Base-by-base conservation (phyloP, 2,113 vertebrate genomes). In the Nymphicus hollandicus region DNA sequence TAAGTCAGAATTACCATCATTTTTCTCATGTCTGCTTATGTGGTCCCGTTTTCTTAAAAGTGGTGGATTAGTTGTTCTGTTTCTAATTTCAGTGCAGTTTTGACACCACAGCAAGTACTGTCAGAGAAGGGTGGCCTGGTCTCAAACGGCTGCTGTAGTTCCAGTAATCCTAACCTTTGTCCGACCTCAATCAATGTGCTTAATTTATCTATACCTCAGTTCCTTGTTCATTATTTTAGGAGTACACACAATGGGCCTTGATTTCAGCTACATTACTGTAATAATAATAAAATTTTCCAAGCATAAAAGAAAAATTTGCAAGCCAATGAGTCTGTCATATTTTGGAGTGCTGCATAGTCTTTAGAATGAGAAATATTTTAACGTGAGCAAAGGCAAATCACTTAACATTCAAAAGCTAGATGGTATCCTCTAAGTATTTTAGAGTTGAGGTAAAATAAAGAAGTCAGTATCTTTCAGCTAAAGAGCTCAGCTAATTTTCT, bases 241-340 rank as follows among this genome's bases (percentile, higher is more conserved):
- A 35, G 52, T 39, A 52, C 35, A 12, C 69, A n/a, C 77, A 74
- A 9, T 14, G 33, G 77, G 33, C 49, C 18, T 64, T 88, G 58
- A 89, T 50, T 86, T 91, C 70, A 85, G 55, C 65, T 10, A n/a
- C 47, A 6, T 28, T 68, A 56, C 60, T 63, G 23, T 24, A 86
- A 76, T 69, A 89, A 66, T 78, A 72, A 89, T 47, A 41, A 68
- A 53, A 90, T 77, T 93, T 73, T 61, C 74, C 82, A 53, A 56
- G 84, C 73, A 69, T n/a, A 87, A 85, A 94, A 52, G 56, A 60
- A 82, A 80, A 74, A 76, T 95, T 61, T 94, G 65, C 87, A 85
- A 88, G 73, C 70, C 69, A 87, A 37, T 65, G 47, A 89, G 60
- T 63, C 56, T 86, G 71, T 70, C 88, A 64, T 27, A 22, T 74